phyloP scores from a whole-genome alignment of 2,888 invertebrate species.

The Enoplolaimus lenunculus region DNA sequence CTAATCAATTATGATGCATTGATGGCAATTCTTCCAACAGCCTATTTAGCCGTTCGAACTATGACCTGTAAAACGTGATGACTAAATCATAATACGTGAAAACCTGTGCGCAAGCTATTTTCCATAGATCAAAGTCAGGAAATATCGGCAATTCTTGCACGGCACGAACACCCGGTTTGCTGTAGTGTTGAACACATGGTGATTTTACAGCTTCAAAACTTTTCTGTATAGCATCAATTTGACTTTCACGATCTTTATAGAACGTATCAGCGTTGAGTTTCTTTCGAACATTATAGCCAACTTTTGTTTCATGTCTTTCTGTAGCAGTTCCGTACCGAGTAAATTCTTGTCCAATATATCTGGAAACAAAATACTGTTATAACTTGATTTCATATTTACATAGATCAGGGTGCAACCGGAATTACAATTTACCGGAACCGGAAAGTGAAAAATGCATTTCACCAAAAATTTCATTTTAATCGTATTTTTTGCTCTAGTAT shows the following conservation, averaged over 20 bases:
- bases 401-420: too few relatives aligned
- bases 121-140: constrained; percentile 69
- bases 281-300: constrained; percentile 93
- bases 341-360: constrained; percentile 92
- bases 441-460: too few relatives aligned
- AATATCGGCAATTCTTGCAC: constrained; percentile 73
- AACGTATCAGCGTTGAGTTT: constrained; percentile 62
- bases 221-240: constrained; percentile 90
- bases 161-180: constrained; percentile 82
- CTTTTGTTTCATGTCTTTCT: constrained; percentile 94
- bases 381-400: not conserved
- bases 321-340: constrained; percentile 89
- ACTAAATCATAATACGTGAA: too few relatives aligned
- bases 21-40: too few relatives aligned
- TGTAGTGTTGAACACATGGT: constrained; percentile 64
- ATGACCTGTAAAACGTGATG: too few relatives aligned
- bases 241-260: constrained; percentile 89
- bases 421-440: too few relatives aligned
- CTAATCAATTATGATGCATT: too few relatives aligned
- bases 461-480: too few relatives aligned
- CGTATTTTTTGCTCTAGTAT: too few relatives aligned
- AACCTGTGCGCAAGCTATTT: constrained; percentile 14
- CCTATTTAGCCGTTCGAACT: too few relatives aligned
- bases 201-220: constrained; percentile 81
- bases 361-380: not conserved